phyloP scores from a whole-genome alignment of 2,888 invertebrate genomes.

The Petrophora chlorosata region DNA sequence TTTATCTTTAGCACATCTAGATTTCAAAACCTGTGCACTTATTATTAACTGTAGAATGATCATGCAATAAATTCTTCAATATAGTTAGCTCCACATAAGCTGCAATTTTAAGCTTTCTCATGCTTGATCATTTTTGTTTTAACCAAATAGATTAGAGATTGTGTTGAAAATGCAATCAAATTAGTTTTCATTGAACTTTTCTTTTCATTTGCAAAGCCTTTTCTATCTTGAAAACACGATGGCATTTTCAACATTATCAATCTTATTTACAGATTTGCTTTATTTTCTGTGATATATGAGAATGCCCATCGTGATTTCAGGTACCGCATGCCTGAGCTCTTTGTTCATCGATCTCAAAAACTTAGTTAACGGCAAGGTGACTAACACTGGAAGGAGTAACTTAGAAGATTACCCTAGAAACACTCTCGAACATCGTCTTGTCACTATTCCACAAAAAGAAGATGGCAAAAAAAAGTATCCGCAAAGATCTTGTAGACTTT shows the following conservation, averaged over 20 bases:
- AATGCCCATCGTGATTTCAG: constrained; percentile 84
- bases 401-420: constrained; percentile 62
- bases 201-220: constrained; percentile 73
- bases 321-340: constrained; percentile 77
- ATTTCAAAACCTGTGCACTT: background rate
- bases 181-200: constrained; percentile 65
- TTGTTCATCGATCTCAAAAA: constrained; percentile 80
- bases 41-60: too few relatives aligned
- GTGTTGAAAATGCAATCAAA: constrained; percentile 83
- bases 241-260: constrained; percentile 80
- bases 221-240: constrained; percentile 79
- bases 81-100: background rate
- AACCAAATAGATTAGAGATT: constrained; percentile 53
- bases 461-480: constrained; percentile 82
- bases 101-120: constrained; percentile 12
- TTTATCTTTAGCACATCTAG: background rate
- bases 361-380: constrained; percentile 77
- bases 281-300: constrained; percentile 58
- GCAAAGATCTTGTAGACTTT: constrained; percentile 78
- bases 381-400: constrained; percentile 63
- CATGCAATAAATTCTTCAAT: too few relatives aligned
- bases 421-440: constrained; percentile 69
- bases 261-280: constrained; percentile 40
- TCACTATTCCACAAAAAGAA: constrained; percentile 81
- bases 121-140: constrained; percentile 12